Evolutionary conservation across 2,797 vertebrate species (phyloP), one percentile per base, ranked within the genome.

Genomic region (Prionace glauca): DNA sequence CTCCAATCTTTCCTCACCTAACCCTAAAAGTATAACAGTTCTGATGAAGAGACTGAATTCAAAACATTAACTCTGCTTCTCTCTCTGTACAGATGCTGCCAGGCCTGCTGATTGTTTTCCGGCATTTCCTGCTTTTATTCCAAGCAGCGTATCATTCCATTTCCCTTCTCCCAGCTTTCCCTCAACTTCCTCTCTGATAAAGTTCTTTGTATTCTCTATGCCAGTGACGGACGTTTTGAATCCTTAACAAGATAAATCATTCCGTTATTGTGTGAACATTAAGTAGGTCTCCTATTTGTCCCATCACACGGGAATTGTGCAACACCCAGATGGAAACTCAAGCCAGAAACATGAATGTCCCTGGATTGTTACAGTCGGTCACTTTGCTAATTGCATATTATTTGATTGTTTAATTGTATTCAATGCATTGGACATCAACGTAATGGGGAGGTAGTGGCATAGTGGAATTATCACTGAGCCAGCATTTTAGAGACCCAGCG

Each of bases 311-410:
- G 45, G 22, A 0, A 87, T 50, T 3, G 7, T 50, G 84, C 79
- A 81, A 41, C 22, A 45, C 22, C 22, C 26, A 22, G 10, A 10
- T 1, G 1, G 10, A 96, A 96, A 96, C 96, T 96, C 95, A 96
- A 96, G 96, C 96, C 96, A 96, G 96, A 96, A 96, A 20, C n/a
- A 32, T 65, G 32, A 92, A 36, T 18, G 60, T 29, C 67, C 14
- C 32, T n/a, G 62, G 90, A n/a, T 92, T 87, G 32, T 67, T 36
- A 18, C 29, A 91, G 87, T 12, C 36, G 50, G 24, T 14, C 60
- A n/a, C 50, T 1, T 71, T 71, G 3, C 24, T 71, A 26, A 71
- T 26, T 71, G 22, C 16, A 71, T 71, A 69, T 69, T 69, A 69
- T 65, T 65, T 65, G 14, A 69, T 3, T 22, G 67, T 69, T 18